Evolutionary conservation across 2,113 vertebrate species (phyloP).

Genomic region (Cariama cristata): DNA sequence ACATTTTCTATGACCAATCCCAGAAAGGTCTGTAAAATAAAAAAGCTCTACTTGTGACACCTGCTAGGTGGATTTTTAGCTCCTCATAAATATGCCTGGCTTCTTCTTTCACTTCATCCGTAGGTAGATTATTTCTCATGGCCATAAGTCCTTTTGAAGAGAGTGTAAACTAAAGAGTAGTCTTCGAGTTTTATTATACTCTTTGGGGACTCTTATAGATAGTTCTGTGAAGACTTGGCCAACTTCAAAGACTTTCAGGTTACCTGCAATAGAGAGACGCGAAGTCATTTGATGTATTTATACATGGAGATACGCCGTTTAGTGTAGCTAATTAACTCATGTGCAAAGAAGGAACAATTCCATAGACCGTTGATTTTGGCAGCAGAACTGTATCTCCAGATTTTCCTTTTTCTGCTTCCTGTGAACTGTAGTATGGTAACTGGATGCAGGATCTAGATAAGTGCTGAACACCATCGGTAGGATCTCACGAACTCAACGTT

Average conservation of each 20-base stretch:
- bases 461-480: background rate
- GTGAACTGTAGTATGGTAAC: background rate
- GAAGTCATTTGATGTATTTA: background rate
- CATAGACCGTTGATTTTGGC: background rate
- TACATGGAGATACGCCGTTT: background rate
- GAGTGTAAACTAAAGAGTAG: background rate
- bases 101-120: background rate
- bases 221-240: background rate
- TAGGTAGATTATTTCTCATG: background rate
- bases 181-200: background rate
- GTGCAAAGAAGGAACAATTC: background rate
- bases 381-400: background rate
- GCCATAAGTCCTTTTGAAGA: background rate
- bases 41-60: background rate
- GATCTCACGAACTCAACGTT: background rate
- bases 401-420: background rate
- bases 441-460: background rate
- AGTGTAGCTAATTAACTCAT: background rate
- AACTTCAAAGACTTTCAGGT: background rate
- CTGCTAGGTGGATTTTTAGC: background rate
- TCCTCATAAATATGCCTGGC: background rate
- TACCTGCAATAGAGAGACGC: background rate
- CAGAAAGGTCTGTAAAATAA: background rate
- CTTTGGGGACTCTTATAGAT: background rate
- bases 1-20: background rate